Evolutionary conservation across 1,140 invertebrate genomes (phyloP), one percentile per base, ranked within the genome.

Genomic region (Brachionus asplanchnoidis): DNA sequence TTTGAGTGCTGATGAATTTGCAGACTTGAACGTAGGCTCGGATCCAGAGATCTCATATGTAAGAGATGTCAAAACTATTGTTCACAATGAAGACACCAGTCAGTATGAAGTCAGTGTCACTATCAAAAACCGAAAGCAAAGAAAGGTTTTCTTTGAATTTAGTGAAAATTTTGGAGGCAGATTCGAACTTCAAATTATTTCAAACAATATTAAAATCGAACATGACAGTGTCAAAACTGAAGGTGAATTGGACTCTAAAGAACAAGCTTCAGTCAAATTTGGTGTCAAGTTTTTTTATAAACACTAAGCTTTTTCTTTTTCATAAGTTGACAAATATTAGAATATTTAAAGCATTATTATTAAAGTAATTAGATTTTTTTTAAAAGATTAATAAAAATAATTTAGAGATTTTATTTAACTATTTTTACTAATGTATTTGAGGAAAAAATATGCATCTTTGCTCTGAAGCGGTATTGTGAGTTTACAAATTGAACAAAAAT

Each of bases 1-100:
- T 79, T 40, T 79, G 11, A 40, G 40, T 8, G 50, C 26, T 36
- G 77, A 56, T 42, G 77, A 79, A 60, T 32, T 60, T 36, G 50
- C n/a, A 17, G 77, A 79, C 20, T 60, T 79, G 36, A 36, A 26
- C 60, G 50, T 56, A 14, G 77, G 77, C 14, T 36, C 28, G 4
- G 77, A 79, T 40, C 77, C 77, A n/a, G 77, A 79, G 14, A 26
- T 79, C 3, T 60, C 50, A 9, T 79, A 60, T 79, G 26, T 20
- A 79, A 26, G 77, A 17, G 26, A 79, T 60, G 46, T 56, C n/a
- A 79, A 79, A 36, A 79, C 50, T 6, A 60, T 79, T 46, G 53
- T 56, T 20, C 77, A 79, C 11, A 79, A 79, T 36, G 4, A 56
- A 79, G 77, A 79, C n/a, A 36, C 32, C 14, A 56, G 50, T 60